These are phyloP conservation scores for Agrotis puta DNA, from an alignment of 2,888 invertebrate species.

Conservation along the genomic window DNA sequence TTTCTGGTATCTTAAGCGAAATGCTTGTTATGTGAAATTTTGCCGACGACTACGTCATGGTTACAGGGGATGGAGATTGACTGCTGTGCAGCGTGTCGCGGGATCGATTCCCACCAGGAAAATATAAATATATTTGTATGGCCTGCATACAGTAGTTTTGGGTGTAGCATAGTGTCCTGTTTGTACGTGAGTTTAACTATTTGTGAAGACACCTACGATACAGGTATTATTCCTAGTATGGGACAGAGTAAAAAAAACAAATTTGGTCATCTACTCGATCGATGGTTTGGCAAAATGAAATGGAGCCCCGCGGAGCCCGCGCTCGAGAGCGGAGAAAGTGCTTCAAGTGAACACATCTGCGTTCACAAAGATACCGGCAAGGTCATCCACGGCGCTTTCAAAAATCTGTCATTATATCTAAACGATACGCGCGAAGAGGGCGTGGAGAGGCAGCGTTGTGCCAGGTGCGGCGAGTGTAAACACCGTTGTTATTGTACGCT, in stretches of 20 bases:
- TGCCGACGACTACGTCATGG: neutral
- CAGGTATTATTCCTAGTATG: no score
- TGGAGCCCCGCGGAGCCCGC: conserved; percentile 34
- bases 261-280: conserved; percentile 15
- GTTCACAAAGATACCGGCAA: conserved; percentile 62
- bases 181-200: no score
- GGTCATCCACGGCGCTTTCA: conserved; percentile 68
- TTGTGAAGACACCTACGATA: no score
- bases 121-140: no score
- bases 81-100: no score
- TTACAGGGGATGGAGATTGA: no score
- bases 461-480: conserved; percentile 66
- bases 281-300: conserved; percentile 50
- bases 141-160: no score
- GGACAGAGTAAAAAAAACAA: no score
- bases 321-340: conserved; percentile 60
- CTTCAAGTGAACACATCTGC: conserved; percentile 54
- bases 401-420: conserved; percentile 54
- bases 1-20: neutral
- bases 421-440: conserved; percentile 27
- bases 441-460: neutral
- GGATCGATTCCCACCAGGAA: no score
- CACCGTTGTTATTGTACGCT: conserved; percentile 65
- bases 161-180: no score
- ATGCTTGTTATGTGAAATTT: conserved; percentile 8